Evolutionary conservation across 2,888 invertebrate genomes (phyloP).

Genomic region (Eupithecia inturbata): DNA sequence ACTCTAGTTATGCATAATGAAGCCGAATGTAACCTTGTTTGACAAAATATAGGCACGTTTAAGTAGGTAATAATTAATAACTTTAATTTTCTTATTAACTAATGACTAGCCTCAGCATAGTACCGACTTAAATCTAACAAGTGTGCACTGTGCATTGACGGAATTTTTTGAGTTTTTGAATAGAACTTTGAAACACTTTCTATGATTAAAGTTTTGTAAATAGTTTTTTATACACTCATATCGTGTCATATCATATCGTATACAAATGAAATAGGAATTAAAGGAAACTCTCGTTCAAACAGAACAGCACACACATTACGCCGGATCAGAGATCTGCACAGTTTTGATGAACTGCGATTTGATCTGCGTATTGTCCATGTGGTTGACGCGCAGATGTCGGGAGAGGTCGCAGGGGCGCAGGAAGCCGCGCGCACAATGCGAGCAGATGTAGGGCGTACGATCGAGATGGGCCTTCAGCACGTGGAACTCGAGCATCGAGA

Average conservation of each 20-base stretch:
- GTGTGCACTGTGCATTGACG: not conserved
- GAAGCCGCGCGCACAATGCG: conserved; percentile 74
- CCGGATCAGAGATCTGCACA: conserved; percentile 16
- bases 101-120: conserved; percentile 13
- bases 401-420: conserved; percentile 74
- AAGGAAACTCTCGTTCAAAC: not conserved
- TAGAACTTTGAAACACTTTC: not conserved
- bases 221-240: not conserved
- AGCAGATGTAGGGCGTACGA: conserved; percentile 74
- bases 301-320: not conserved
- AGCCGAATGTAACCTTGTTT: not conserved
- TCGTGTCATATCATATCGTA: too few relatives aligned
- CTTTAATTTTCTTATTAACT: conserved; percentile 5
- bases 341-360: conserved; percentile 40
- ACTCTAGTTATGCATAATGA: not conserved
- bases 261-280: not conserved
- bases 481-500: conserved; percentile 76
- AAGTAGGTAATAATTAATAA: not conserved
- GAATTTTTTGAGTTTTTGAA: not conserved
- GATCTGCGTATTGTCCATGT: conserved; percentile 57
- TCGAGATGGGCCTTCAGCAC: conserved; percentile 76
- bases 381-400: conserved; percentile 68
- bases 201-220: not conserved
- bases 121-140: not conserved
- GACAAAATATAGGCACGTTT: not conserved